Evolutionary conservation across 2,888 invertebrate genomes (phyloP), one percentile per base, ranked within the genome.

Genomic region (Unio delphinus): DNA sequence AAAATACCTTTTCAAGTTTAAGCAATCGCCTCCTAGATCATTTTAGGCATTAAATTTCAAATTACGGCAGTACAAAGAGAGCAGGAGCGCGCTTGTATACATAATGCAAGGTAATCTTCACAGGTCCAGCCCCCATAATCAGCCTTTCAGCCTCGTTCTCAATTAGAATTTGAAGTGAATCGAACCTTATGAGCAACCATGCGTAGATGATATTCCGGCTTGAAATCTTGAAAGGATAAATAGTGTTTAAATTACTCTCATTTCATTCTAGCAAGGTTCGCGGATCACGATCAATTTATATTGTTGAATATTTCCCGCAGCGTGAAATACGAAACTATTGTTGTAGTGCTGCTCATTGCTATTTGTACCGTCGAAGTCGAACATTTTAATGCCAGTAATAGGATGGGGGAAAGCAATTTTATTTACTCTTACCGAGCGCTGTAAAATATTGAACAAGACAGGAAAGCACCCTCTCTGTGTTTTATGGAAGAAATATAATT

Each of bases 41-140:
- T 57, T 62, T 54, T 23, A 55, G 70, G 75, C 69, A 67, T 75
- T 61, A 34, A 64, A 63, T 75, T 75, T 75, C 75, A 71, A 72
- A 70, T 73, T 70, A 69, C 67, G 63, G 57, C 65, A 62, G 70
- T 71, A 75, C 75, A 73, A 75, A 75, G 67, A 55, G 65, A 30
- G 70, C 62, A 65, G 64, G 26, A 54, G 60, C 61, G 64, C 66
- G 68, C 60, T 75, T 64, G 67, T 62, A 71, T 64, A 64, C 65
- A 65, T 64, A 73, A 69, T 73, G 69, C 67, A 67, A 69, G 59
- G 62, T 57, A 64, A 66, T 55, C 64, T 60, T 26, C 55, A 30
- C 34, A n/a, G 61, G 56, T 67, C 61, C 72, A 72, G 30, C 75
- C 75, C 69, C 57, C 65, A 6, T 57, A 68, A 70, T 70, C 70